Evolutionary conservation across 2,797 vertebrate genomes (phyloP), one percentile per base, ranked within the genome.

Genomic region (Martes flavigula): DNA sequence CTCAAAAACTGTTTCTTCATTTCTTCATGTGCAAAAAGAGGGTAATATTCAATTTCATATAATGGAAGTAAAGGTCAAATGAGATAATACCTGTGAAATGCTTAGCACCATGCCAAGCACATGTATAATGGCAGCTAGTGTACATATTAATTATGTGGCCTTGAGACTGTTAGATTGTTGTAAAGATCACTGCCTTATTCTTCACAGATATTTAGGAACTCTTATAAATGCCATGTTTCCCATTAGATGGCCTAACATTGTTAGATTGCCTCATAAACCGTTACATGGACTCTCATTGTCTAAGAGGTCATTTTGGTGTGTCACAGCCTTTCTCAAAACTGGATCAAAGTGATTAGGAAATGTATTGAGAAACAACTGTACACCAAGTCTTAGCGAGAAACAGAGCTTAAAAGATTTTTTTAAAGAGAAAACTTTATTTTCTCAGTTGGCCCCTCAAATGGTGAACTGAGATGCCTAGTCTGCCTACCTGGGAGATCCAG

Each of bases 241-340:
- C 3, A 20, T 21, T 72, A 83, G 38, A 66, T 81, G 38, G 25
- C 21, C 30, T 70, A 68, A 68, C 51, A 35, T 23, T 58, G 27
- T 72, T 82, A 46, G 70, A 66, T 78, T 94, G 48, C 56, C 46
- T 82, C 84, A 87, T 87, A 81, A 96, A 73, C n/a, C 17, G 23
- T 18, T 72, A 64, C 84, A 72, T 58, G 30, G 30, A 78, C 14
- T 70, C 30, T 21, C 38, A 25, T 43, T 73, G 17, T 56, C n/a
- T 70, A 73, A 93, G 75, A 90, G 4, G 20, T 87, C 56, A 84
- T 92, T 35, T 8, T 85, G 40, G n/a, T 90, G 91, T 93, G 40
- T 90, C 15, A 27, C 5, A 93, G 58, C 21, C 32, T 94, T 95
- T 84, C 79, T 96, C 62, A 90, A 77, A 95, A 92, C 40, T 87